Base-by-base conservation (phyloP, 2,113 vertebrate genomes). In the Platysteira castanea region DNA sequence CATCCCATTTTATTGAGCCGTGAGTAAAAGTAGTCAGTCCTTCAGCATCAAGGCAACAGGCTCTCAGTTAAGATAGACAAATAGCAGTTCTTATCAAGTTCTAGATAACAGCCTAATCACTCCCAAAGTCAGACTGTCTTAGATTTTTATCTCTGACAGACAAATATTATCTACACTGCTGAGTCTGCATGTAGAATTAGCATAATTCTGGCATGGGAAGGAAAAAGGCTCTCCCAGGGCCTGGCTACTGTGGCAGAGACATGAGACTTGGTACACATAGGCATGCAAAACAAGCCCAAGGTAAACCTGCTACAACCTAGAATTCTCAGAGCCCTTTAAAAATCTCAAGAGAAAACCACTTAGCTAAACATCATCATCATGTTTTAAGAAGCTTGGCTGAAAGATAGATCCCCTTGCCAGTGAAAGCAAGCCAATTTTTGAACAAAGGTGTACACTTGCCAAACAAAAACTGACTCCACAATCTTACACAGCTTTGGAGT, bases 371-470 rank as follows among this genome's bases (percentile, higher is more conserved):
- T 74, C 93, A 93, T 79, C 67, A 93, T 78, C 75, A 57, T 27
- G 46, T 78, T 92, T 94, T 57, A 90, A 74, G 81, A 86, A 94
- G 82, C 60, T 91, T 94, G 83, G 86, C 79, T 92, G 57, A 78
- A 94, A 90, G 37, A 84, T 3, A 74, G 71, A 90, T 84, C 59
- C 31, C n/a, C 52, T 77, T 86, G 85, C 79, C 88, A 96, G 56
- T 24, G 57, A 92, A 90, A 94, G 47, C 37, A 78, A 90, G 92
- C 93, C 95, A 94, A 65, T 76, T 92, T 93, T 84, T 82, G 60
- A 94, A 95, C 79, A 92, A 95, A 94, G 83, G 88, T 92, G 49
- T 74, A 96, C 47, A 61, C 24, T 65, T 79, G 85, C 93, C 96
- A 95, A 87, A 84, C 68, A 90, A 95, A 96, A 89, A 64, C 14